Base-by-base conservation (phyloP, 2,113 vertebrate species). In the Anhinga anhinga region DNA sequence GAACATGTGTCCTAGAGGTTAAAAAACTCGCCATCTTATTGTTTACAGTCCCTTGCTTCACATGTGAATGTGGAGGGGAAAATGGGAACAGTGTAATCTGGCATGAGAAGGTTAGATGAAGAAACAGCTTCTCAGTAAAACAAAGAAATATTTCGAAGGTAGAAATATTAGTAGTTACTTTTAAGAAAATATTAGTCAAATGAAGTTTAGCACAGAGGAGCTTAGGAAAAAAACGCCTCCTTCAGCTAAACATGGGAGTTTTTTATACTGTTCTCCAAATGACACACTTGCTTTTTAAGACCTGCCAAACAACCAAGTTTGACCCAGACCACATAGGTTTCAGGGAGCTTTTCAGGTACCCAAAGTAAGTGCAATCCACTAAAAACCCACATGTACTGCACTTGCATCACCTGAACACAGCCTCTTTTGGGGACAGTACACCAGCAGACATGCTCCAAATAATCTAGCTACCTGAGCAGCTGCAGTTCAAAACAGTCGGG, bases 1-100 rank as follows among this genome's bases (percentile, higher is more conserved):
- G 16, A 84, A 65, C 15, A 62, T 34, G 5, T 3, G 12, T 69
- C 9, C 7, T 13, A 58, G 15, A 49, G 7, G 13, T 65, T 76
- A 59, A n/a, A 77, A 73, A 17, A 20, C 12, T 1, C 5, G n/a
- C n/a, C 6, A 2, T 44, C 5, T n/a, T 47, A 19, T 5, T 66
- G 42, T 17, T 50, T 45, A 59, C 25, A 89, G 55, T 30, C 10
- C 23, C 20, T 65, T 44, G 26, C 12, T 67, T 91, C 53, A 76
- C 13, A 34, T 19, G 14, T 3, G 17, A 14, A 20, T 0, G 0
- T 65, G 21, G 55, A n/a, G 81, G 8, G 4, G 16, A 53, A 66
- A 87, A 74, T 1, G 0, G 6, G 7, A 92, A 50, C 20, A 81
- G 53, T 3, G 6, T 25, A 58, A 67, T 4, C 10, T 3, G 2